phyloP scores from a whole-genome alignment of 2,888 invertebrate species.

The Drosophila pseudotalamancana region DNA sequence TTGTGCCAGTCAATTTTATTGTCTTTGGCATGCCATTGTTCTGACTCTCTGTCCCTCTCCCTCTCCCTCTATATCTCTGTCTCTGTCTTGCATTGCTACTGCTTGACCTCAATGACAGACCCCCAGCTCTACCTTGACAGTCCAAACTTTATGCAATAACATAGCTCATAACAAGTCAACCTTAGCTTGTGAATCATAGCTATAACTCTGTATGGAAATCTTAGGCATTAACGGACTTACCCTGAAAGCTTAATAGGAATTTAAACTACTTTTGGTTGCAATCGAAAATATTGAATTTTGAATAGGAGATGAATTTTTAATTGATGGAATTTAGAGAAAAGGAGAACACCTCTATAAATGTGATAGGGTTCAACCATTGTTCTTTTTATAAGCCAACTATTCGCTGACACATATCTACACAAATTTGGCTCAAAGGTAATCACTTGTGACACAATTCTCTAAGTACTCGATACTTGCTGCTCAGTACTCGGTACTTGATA shows the following conservation, averaged over 20 bases:
- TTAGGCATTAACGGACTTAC: not conserved
- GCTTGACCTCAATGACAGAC: conserved; percentile 1
- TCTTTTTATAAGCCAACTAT: no score
- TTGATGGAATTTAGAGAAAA: no score
- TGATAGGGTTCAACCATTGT: no score
- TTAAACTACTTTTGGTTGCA: no score
- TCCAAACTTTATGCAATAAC: conserved; percentile 14
- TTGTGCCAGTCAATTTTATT: conserved; percentile 62
- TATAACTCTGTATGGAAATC: not conserved
- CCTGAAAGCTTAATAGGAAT: no score
- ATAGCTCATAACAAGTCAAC: conserved; percentile 9
- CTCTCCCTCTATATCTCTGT: not conserved
- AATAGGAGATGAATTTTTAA: no score
- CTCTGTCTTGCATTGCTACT: not conserved
- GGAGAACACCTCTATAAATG: no score
- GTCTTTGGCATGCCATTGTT: conserved; percentile 61
- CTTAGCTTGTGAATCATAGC: not conserved
- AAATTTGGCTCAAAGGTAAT: not conserved
- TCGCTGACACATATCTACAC: no score
- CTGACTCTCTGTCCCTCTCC: conserved; percentile 15
- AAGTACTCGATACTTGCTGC: not conserved
- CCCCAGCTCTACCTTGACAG: not conserved
- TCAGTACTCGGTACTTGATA: not conserved
- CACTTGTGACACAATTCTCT: conserved; percentile 4
- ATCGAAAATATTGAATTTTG: no score